Conservation (phyloP, 2,113 vertebrate genomes). For the Dicentrarchus labrax region DNA sequence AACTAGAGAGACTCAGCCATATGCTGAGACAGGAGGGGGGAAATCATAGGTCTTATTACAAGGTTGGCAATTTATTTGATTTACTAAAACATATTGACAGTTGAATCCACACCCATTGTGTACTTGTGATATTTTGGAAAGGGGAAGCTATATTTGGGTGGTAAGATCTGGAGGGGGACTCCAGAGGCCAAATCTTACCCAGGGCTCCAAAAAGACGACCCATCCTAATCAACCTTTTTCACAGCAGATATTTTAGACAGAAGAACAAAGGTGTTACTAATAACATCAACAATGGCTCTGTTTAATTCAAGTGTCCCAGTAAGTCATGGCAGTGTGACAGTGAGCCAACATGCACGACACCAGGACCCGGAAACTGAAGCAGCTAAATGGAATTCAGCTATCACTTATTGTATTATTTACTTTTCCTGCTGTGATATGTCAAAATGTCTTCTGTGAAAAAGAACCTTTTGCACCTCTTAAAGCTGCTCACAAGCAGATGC, state of each 20-base stretch:
- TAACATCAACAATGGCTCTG: too few species aligned
- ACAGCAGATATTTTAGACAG: too few species aligned
- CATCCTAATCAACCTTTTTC: background rate
- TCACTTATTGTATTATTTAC: background rate
- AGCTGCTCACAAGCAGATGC: background rate
- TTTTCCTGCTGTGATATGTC: background rate
- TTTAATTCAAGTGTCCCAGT: too few species aligned
- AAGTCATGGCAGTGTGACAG: too few species aligned
- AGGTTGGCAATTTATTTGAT: background rate
- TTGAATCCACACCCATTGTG: background rate
- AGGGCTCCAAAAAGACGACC: background rate
- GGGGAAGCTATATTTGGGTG: background rate
- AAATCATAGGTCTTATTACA: background rate
- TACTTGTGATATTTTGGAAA: conserved; percentile 2
- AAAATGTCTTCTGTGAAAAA: background rate
- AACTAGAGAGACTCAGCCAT: background rate
- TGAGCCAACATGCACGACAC: too few species aligned
- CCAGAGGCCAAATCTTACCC: background rate
- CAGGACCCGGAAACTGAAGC: background rate
- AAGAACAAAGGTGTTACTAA: too few species aligned
- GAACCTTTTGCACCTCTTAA: background rate
- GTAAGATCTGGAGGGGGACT: background rate
- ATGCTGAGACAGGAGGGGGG: background rate
- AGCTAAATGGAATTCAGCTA: background rate
- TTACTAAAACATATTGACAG: background rate